Percentiles rank a stretch among this genome's conserved stretches.
These are phyloP conservation scores for Epistrophe grossulariae DNA, from an alignment of 2,888 invertebrate species.

Conservation along the genomic window DNA sequence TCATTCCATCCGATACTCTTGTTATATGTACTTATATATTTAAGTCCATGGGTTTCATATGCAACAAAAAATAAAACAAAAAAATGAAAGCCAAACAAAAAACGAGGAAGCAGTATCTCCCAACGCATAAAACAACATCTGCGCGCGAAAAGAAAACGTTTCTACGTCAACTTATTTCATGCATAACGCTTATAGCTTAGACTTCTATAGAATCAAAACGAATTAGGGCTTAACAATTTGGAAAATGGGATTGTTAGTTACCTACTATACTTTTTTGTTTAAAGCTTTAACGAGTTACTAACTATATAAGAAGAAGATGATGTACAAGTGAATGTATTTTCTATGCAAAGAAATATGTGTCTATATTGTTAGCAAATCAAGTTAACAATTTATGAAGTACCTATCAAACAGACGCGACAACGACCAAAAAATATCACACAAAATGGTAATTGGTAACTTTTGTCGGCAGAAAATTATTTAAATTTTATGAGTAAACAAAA, in stretches of 20 bases:
- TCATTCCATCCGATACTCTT: conserved; percentile 40
- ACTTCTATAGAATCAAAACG: neutral
- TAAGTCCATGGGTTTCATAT: conserved; percentile 11
- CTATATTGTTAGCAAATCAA: conserved; percentile 23
- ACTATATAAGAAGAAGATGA: neutral
- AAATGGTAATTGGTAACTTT: conserved; percentile 12
- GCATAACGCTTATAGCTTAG: neutral
- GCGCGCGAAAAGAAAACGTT: conserved; percentile 24
- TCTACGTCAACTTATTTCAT: conserved; percentile 13
- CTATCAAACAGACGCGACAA: neutral
- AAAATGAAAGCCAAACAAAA: conserved; percentile 2
- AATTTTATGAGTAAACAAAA: conserved; percentile 11
- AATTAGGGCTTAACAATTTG: conserved; percentile 33
- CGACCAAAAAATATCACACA: conserved; percentile 20
- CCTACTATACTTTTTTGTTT: neutral
- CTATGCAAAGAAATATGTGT: neutral
- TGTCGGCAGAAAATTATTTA: conserved; percentile 28
- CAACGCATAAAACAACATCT: conserved; percentile 38
- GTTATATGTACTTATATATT: conserved; percentile 28
- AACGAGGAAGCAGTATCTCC: conserved; percentile 24
- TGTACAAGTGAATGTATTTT: neutral
- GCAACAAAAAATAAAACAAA: conserved; percentile 29
- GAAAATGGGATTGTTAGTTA: conserved; percentile 7
- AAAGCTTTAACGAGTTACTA: neutral
- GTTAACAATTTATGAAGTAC: conserved; percentile 19